Evolutionary conservation across 2,113 vertebrate genomes (phyloP).

Genomic region (Vombatus ursinus): DNA sequence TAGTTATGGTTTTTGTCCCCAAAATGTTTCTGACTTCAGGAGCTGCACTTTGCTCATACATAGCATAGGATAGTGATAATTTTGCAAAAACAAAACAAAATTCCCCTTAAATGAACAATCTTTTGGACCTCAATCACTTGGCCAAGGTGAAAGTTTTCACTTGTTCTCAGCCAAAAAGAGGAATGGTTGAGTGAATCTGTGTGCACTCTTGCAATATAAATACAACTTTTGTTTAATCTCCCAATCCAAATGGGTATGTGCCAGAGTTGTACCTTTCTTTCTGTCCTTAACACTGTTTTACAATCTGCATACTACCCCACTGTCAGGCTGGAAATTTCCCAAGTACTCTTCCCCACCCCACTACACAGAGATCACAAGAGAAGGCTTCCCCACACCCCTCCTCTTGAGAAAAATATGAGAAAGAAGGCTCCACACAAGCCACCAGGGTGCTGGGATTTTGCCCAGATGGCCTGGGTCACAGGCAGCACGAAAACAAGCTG

Average conservation of each 20-base stretch:
- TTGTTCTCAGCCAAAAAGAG: neutral
- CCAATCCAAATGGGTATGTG: neutral
- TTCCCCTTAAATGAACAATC: neutral
- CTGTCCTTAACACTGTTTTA: slow-evolving; percentile 22
- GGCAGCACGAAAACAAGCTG: neutral
- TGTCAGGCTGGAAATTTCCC: slow-evolving; percentile 19
- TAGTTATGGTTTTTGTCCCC: slow-evolving; percentile 9
- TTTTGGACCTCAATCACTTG: neutral
- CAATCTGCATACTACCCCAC: neutral
- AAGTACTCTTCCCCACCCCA: neutral
- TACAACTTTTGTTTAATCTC: slow-evolving; percentile 30
- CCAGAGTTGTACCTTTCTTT: slow-evolving; percentile 2
- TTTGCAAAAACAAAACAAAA: neutral
- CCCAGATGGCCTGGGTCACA: neutral
- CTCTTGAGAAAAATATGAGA: slow-evolving; percentile 21
- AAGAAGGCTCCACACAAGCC: neutral
- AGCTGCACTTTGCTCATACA: neutral
- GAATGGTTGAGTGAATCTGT: slow-evolving; percentile 16
- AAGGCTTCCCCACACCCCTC: neutral
- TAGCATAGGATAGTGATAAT: neutral
- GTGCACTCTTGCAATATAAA: neutral
- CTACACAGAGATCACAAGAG: neutral
- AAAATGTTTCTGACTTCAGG: slow-evolving; percentile 17
- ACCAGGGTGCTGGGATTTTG: neutral
- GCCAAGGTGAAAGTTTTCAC: slow-evolving; percentile 6